Conservation (phyloP, 2,113 vertebrate species). For the Pterocles burchelli region DNA sequence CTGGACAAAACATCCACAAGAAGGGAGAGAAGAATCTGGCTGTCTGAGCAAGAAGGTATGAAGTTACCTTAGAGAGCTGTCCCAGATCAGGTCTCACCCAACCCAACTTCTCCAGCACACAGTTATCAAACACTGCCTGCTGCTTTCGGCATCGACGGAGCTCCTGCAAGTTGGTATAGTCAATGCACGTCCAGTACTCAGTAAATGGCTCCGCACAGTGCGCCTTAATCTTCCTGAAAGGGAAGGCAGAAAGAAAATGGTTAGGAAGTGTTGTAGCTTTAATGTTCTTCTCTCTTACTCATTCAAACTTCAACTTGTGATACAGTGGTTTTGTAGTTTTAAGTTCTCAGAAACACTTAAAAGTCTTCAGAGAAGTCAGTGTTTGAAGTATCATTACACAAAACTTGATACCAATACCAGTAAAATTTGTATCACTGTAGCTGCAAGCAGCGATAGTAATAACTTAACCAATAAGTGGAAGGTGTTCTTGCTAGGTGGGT, state of each 20-base stretch:
- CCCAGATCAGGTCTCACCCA: constrained; percentile 93
- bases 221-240: constrained; percentile 86
- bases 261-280: accelerated
- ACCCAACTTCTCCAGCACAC: constrained; percentile 93
- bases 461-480: accelerated
- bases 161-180: constrained; percentile 78
- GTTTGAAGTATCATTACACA: background rate
- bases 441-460: background rate
- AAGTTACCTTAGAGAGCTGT: constrained; percentile 91
- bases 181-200: constrained; percentile 94
- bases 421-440: accelerated
- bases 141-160: constrained; percentile 87
- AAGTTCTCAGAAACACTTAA: background rate
- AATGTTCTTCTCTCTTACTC: background rate
- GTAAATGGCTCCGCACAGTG: constrained; percentile 95
- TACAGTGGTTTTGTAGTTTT: accelerated
- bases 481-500: background rate
- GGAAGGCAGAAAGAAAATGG: background rate
- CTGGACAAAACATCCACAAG: accelerated
- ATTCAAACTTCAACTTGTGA: background rate
- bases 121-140: constrained; percentile 89
- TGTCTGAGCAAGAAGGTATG: accelerated
- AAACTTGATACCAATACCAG: background rate
- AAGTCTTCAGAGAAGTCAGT: background rate
- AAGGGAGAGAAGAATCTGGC: background rate